Percentiles rank a stretch among this genome's conserved stretches.
Conservation (phyloP, 2,888 invertebrate genomes). For the Pachydiplax longipennis region DNA sequence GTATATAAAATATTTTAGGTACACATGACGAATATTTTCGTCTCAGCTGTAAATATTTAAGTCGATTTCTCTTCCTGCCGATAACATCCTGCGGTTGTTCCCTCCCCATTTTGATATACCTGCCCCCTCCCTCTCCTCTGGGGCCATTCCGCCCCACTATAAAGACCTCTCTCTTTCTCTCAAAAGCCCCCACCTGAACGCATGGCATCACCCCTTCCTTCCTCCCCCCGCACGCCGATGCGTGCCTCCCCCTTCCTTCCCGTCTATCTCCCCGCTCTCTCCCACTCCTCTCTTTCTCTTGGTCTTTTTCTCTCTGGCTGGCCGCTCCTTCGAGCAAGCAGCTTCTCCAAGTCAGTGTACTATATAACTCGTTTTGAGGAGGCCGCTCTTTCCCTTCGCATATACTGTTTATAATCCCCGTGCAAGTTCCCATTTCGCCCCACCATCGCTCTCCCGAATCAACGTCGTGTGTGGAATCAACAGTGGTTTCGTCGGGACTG, state of each 20-base stretch:
- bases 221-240: background rate
- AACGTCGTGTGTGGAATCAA: background rate
- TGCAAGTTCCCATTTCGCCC: background rate
- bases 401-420: background rate
- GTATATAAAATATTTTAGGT: background rate
- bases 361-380: slow-evolving; percentile 35
- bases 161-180: background rate
- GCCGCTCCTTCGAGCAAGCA: background rate
- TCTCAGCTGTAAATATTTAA: background rate
- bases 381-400: slow-evolving; percentile 2
- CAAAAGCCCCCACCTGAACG: background rate
- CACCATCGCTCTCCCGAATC: background rate
- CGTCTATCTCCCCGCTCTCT: background rate
- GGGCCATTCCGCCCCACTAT: background rate
- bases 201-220: background rate
- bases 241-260: background rate
- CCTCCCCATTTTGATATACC: background rate
- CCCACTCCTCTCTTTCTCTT: background rate
- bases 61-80: background rate
- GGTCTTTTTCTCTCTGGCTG: background rate
- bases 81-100: background rate
- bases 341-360: slow-evolving; percentile 37
- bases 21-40: too few relatives aligned
- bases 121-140: background rate
- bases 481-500: background rate